Percentiles rank a stretch among this genome's conserved stretches.
These are phyloP conservation scores for Tetragonula carbonaria DNA, from an alignment of 2,888 invertebrate genomes.

Conservation along the genomic window DNA sequence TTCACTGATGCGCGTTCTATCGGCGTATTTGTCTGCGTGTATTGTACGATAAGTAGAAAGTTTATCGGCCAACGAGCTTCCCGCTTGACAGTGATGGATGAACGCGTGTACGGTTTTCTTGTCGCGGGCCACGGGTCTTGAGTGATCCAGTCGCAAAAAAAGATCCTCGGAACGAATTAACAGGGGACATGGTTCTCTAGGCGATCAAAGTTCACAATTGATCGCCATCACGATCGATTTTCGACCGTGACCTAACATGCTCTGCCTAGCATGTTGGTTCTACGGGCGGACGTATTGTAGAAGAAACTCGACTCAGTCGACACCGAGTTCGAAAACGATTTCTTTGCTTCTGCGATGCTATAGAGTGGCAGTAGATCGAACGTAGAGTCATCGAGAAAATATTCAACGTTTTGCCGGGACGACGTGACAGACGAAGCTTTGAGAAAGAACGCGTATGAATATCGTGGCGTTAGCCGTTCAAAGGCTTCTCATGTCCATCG, in stretches of 20 bases:
- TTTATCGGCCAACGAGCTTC: constrained; percentile 46
- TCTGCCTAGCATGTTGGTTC: background rate
- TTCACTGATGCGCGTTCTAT: constrained; percentile 22
- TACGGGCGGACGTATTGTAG: background rate
- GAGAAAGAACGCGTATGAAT: constrained; percentile 18
- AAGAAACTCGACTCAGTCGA: background rate
- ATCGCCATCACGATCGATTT: background rate
- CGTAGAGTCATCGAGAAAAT: constrained; percentile 19
- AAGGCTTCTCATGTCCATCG: constrained; percentile 2
- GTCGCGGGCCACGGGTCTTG: constrained; percentile 3
- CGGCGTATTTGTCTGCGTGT: constrained; percentile 30
- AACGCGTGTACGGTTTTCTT: constrained; percentile 36
- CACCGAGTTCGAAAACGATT: background rate
- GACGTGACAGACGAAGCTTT: constrained; percentile 1
- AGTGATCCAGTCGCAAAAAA: background rate
- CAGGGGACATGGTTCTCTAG: background rate
- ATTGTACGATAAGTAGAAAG: constrained; percentile 56
- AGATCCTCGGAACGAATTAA: constrained; percentile 6
- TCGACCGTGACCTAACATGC: background rate
- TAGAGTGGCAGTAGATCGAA: background rate
- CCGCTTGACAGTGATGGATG: constrained; percentile 54
- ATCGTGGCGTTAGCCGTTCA: background rate
- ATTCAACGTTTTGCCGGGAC: constrained; percentile 17
- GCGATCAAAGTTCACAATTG: constrained; percentile 13
- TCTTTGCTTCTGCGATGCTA: background rate